A percentile compares a stretch with the other conserved stretches of the same genome.
phyloP scores from a whole-genome alignment of 2,888 invertebrate species.

The Hymenopus coronatus region DNA sequence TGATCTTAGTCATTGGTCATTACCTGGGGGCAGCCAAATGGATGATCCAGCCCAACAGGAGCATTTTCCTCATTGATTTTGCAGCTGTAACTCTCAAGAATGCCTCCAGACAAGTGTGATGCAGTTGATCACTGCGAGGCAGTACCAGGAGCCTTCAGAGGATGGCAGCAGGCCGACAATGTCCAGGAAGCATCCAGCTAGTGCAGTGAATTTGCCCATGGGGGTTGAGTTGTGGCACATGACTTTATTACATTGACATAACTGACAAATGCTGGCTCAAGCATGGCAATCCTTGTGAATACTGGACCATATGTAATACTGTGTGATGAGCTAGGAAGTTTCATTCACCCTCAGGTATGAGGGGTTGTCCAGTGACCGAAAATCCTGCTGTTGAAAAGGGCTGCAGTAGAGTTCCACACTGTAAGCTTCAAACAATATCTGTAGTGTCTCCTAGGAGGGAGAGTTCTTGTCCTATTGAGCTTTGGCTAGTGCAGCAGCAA shows the following conservation, averaged over 20 bases:
- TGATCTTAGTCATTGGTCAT: slow-evolving; percentile 42
- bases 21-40: slow-evolving; percentile 39
- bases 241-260: background rate
- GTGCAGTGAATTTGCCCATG: background rate
- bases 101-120: background rate
- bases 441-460: too few species aligned
- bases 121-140: background rate
- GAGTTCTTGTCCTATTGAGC: too few species aligned
- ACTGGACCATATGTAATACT: too few species aligned
- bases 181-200: background rate
- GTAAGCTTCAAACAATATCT: too few species aligned
- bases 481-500: too few species aligned
- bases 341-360: background rate
- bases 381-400: too few species aligned
- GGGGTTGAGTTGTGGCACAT: background rate
- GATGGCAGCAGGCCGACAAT: background rate
- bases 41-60: slow-evolving; percentile 40
- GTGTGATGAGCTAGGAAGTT: background rate
- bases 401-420: too few species aligned
- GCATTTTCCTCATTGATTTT: slow-evolving; percentile 38
- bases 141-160: background rate
- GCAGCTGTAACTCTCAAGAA: slow-evolving; percentile 41
- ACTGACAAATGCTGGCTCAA: background rate
- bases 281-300: background rate
- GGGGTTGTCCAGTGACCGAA: background rate